A percentile compares a stretch with the other conserved stretches of the same genome.
phyloP scores from a whole-genome alignment of 23 tunicate genomes.

The Diplosoma virens region DNA sequence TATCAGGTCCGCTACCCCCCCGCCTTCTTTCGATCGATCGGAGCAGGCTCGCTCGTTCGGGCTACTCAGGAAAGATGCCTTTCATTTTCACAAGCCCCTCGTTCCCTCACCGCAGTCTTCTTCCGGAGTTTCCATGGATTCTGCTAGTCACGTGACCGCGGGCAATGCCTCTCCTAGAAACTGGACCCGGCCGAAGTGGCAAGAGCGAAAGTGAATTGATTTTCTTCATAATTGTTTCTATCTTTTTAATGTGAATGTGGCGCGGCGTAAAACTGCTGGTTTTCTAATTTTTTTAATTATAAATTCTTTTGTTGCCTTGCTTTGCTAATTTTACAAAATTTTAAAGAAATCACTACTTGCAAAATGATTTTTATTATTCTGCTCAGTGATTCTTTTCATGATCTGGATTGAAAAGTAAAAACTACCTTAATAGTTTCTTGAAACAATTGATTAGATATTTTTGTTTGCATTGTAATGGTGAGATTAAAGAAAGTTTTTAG shows the following conservation, averaged over 20 bases:
- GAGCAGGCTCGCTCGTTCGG: background rate
- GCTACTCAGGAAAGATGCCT: background rate
- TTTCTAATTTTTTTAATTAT: background rate
- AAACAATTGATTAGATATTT: too few species aligned
- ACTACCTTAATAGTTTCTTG: too few species aligned
- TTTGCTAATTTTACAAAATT: too few species aligned
- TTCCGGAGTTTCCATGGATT: conserved; percentile 35
- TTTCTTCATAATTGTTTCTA: background rate
- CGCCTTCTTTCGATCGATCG: conserved; percentile 41
- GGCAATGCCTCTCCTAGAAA: conserved; percentile 1
- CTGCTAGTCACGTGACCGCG: background rate
- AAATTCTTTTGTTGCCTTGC: background rate
- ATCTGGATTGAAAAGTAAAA: too few species aligned
- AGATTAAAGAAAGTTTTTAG: too few species aligned
- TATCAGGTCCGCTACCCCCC: conserved; percentile 49
- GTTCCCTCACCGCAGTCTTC: conserved; percentile 30
- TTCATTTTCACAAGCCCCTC: background rate
- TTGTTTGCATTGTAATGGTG: too few species aligned
- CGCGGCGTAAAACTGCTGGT: background rate
- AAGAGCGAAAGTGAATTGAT: conserved; percentile 22
- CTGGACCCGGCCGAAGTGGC: conserved; percentile 44
- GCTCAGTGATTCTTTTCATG: too few species aligned
- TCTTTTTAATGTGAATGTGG: background rate
- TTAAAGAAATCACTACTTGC: too few species aligned
- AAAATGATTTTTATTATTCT: too few species aligned